Evolutionary conservation across 2,113 vertebrate genomes (phyloP), one percentile per base, ranked within the genome.

Genomic region (Amphilophus citrinellus): DNA sequence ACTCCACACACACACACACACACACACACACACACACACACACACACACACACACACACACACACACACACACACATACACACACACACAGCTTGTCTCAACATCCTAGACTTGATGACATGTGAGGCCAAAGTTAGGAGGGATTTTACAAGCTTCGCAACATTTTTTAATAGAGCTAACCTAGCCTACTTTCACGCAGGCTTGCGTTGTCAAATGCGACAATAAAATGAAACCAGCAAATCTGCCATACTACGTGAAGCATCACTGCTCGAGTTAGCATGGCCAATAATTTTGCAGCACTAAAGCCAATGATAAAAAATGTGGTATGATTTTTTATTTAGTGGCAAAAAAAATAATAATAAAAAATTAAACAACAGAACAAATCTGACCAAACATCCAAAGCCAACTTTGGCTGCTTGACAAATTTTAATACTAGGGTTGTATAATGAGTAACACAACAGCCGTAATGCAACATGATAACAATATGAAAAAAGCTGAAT

Each of bases 81-180:
- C 47, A 77, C 87, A 92, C 35, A 82, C 77, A 87, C 22, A 73
- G 39, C 82, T 56, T 66, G 59, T n/a, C 80, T 80, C 77, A 66
- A 62, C 77, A 30, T 78, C 62, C 59, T 81, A 79, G 76, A 81
- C 50, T 30, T 44, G 60, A 82, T 87, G 66, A 82, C 32, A 84
- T 85, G 14, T 10, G 8, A 79, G 18, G 18, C 30, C 27, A 53
- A 58, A 27, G n/a, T 63, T 61, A 32, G 47, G 20, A 24, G 18
- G 10, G 80, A 76, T 62, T 32, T 81, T 17, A 61, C 73, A 76
- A 32, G 44, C 10, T 35, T 35, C 6, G 6, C 6, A 35, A 35
- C 6, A 7, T 7, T 7, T 59, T 44, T 32, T 20, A 10, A 79
- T 6, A 76, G 17, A 65, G 20, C 81, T 68, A 42, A 14, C 22